Evolutionary conservation across 1,140 invertebrate genomes (phyloP).

Genomic region (Yoshiicerus persimilis): DNA sequence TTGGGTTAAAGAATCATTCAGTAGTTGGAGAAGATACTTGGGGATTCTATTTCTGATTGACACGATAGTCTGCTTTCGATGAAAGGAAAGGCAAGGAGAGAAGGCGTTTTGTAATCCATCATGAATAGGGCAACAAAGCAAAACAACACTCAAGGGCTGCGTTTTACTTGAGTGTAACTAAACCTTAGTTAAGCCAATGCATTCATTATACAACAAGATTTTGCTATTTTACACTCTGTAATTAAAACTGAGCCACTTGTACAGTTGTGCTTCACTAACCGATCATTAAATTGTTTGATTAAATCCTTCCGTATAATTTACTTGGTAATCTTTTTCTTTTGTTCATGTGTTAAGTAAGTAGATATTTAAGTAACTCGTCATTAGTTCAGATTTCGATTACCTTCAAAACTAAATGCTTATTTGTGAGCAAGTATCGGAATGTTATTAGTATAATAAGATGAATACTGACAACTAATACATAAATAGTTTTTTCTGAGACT

Average conservation of each 20-base stretch:
- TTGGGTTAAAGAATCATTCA: background rate
- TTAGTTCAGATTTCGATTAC: background rate
- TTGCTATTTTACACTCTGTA: background rate
- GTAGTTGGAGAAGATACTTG: background rate
- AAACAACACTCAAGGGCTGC: background rate
- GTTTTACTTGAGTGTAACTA: background rate
- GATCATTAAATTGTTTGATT: background rate
- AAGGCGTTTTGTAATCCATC: conserved; percentile 7
- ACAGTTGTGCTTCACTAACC: no score
- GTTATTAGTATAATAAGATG: background rate
- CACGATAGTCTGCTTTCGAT: background rate
- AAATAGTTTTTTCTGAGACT: background rate
- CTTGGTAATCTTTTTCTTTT: background rate
- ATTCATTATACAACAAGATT: background rate
- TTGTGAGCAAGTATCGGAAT: background rate
- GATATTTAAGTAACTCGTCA: background rate
- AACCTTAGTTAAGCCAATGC: background rate
- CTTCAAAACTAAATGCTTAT: background rate
- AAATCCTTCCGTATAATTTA: background rate
- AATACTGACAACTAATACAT: background rate
- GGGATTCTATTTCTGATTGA: conserved; percentile 10
- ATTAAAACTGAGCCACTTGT: background rate
- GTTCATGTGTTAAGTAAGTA: background rate
- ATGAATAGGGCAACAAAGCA: background rate
- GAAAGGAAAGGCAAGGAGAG: background rate